Base-by-base conservation (phyloP, 2,888 invertebrate genomes). In the Dicyrtomina minuta region DNA sequence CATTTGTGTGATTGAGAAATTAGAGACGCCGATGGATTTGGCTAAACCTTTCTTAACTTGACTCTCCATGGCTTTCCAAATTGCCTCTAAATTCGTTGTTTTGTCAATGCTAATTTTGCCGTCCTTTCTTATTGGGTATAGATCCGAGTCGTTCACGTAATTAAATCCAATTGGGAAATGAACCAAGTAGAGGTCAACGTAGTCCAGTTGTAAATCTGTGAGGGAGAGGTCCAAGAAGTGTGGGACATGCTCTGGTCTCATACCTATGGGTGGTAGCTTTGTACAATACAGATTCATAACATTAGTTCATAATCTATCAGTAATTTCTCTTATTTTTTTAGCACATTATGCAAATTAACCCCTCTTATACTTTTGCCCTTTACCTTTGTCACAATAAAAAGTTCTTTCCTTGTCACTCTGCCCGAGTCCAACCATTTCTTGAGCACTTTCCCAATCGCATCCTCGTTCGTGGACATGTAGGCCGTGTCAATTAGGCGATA, bases 21-120 rank as follows among this genome's bases (percentile, higher is more conserved):
- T 95, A 0, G 93, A 95, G 2, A 95, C 80, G 0, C 95, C 95
- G 78, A 95, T n/a, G n/a, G n/a, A n/a, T n/a, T n/a, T n/a, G n/a
- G n/a, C n/a, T n/a, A n/a, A n/a, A n/a, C n/a, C n/a, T 91, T 12
- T 91, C 86, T 87, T 84, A 27, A 90, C 88, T 79, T 90, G 85
- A 72, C 86, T 85, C 79, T 90, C 87, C 84, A 91, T 85, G 73
- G 85, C 70, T 43, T 70, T 59, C 93, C 93, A 95, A 56, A 89
- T 84, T 43, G 88, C 88, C 20, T 88, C 78, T 76, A 89, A 88
- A 82, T 93, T 88, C 2, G 72, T 69, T 0, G 44, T 55, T 5
- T 41, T 58, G 49, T 77, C 75, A 22, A 71, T 78, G 2, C 80
- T 58, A 10, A 80, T 67, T 70, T 80, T 80, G 1, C 81, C 82